phyloP scores from a whole-genome alignment of 1,140 invertebrate genomes.

The Cydia strobilella region DNA sequence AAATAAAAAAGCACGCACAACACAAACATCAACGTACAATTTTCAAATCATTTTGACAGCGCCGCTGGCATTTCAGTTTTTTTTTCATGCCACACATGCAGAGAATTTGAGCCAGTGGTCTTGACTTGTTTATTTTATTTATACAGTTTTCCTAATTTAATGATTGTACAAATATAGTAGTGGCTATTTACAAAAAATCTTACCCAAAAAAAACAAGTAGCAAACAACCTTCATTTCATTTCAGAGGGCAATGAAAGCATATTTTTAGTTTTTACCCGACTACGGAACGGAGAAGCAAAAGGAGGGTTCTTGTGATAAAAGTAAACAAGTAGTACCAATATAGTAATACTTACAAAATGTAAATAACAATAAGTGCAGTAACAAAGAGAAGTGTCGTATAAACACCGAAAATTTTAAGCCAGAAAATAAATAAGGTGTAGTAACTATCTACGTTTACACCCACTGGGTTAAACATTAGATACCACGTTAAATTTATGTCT shows the following conservation, averaged over 20 bases:
- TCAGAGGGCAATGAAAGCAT: too few relatives aligned
- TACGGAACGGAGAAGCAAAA: too few relatives aligned
- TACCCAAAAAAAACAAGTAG: too few relatives aligned
- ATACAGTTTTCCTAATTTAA: too few relatives aligned
- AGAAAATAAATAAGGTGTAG: constrained; percentile 50
- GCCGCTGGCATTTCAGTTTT: not conserved
- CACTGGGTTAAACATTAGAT: constrained; percentile 57
- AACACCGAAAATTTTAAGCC: constrained; percentile 54
- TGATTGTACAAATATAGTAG: too few relatives aligned
- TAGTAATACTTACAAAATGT: constrained; percentile 56
- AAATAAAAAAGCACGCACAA: constrained; percentile 19
- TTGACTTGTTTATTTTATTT: not conserved
- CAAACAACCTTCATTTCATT: too few relatives aligned
- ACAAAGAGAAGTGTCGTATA: constrained; percentile 55
- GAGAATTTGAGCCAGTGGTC: not conserved
- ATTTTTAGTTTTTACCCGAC: too few relatives aligned
- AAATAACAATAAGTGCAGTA: constrained; percentile 53
- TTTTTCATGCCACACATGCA: not conserved
- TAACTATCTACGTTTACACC: constrained; percentile 42
- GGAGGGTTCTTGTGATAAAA: too few relatives aligned
- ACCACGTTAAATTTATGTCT: constrained; percentile 32
- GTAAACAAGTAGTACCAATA: not conserved
- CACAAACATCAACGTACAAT: constrained; percentile 33
- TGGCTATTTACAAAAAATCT: too few relatives aligned
- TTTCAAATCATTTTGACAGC: constrained; percentile 20